Base-by-base conservation (phyloP, 2,113 vertebrate genomes). In the Mirza zaza region DNA sequence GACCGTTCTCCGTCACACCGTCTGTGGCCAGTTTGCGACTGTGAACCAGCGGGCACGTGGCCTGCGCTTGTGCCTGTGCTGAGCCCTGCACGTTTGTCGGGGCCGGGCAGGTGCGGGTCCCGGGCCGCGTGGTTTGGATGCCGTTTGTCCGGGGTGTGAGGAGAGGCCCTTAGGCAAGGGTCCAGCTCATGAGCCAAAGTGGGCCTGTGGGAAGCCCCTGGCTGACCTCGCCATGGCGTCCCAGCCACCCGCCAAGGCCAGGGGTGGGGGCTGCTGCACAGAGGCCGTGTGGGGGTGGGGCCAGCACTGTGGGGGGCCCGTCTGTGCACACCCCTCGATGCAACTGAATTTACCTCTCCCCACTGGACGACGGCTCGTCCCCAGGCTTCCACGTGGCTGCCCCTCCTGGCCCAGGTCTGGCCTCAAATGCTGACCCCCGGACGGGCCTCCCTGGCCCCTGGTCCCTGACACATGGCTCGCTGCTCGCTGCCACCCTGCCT, bases 41-140 rank as follows among this genome's bases (percentile, higher is more conserved):
- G 14, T 15, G 3, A n/a, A 21, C 11, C 39, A 8, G 52, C 39
- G 11, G 25, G 61, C 1, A 29, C 10, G 27, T 63, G n/a, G 12
- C 34, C 50, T 55, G 20, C 2, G 6, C 18, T 23, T n/a, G 27
- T 10, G n/a, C 25, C 5, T 5, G 21, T 75, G 11, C 42, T 25
- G 70, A 20, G 21, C 36, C 70, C n/a, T 6, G 39, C 39, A 7
- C 2, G 50, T 57, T 21, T 34, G 52, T n/a, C 11, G 27, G 20
- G n/a, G 3, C 61, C 2, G 3, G 50, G n/a, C 23, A 39, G 79
- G 25, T 15, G 13, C 1, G 23, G n/a, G n/a, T 25, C 23, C 2
- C 23, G 5, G 79, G 55, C n/a, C 36, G 23, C 2, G n/a, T 39
- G 14, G 34, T 15, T 39, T 36, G 55, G 52, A 77, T 77, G 50